Percentiles rank a stretch among this genome's conserved stretches.
Conservation (phyloP, 1,140 invertebrate species). For the Kradibia gibbosae region DNA sequence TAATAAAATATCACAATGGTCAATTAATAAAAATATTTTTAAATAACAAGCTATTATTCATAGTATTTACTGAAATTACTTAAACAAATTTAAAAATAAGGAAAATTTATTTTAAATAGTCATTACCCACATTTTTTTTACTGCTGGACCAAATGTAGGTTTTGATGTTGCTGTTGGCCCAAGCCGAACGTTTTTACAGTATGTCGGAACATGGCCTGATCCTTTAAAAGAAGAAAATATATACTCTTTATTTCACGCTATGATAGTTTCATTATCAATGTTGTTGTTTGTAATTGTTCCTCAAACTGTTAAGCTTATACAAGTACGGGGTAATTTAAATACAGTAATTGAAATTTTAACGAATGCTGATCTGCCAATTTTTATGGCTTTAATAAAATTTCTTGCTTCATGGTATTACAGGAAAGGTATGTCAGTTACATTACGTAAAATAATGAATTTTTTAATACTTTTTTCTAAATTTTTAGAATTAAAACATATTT, state of each 20-base stretch:
- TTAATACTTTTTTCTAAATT: too few relatives aligned
- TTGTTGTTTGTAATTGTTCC: conserved; percentile 39
- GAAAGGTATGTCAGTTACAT: conserved; percentile 33
- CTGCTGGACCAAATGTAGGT: conserved; percentile 27
- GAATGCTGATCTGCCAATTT: conserved; percentile 43
- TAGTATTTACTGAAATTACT: too few relatives aligned
- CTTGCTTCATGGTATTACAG: conserved; percentile 37
- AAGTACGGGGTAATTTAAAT: conserved; percentile 49
- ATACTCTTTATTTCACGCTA: neutral
- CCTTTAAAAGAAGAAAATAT: neutral
- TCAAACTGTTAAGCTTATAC: conserved; percentile 44
- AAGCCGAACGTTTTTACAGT: conserved; percentile 44
- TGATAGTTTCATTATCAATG: neutral
- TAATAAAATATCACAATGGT: too few relatives aligned
- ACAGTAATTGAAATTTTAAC: conserved; percentile 49
- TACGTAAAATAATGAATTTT: neutral
- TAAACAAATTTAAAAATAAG: neutral
- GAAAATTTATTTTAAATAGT: neutral
- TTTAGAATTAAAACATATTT: too few relatives aligned
- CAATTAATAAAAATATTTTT: too few relatives aligned
- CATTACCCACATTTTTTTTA: neutral
- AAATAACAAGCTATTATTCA: too few relatives aligned
- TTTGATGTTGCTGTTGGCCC: conserved; percentile 51
- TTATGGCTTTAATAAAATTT: conserved; percentile 40
- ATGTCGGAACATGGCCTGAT: conserved; percentile 53